Evolutionary conservation across 2,888 invertebrate genomes (phyloP).

Genomic region (Andrena praecox): DNA sequence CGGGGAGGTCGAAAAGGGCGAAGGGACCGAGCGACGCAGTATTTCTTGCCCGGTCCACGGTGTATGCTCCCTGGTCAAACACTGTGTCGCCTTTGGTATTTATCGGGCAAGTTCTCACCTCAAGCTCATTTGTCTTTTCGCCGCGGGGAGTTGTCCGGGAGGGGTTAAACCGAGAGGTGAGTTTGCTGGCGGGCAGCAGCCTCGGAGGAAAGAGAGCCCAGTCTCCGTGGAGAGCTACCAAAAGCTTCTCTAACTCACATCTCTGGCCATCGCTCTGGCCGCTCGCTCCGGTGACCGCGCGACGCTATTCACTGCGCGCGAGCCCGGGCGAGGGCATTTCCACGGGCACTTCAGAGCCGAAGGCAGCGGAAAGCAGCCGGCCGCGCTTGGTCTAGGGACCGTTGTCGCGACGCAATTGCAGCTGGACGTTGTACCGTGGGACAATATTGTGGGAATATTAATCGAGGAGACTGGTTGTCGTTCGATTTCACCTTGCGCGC

Average conservation of each 20-base stretch:
- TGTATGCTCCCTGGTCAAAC: conserved; percentile 83
- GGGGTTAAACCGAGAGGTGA: conserved; percentile 61
- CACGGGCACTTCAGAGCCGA: too few species aligned
- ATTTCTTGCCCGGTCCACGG: conserved; percentile 80
- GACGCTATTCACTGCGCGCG: conserved; percentile 1
- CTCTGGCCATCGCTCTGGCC: conserved; percentile 4
- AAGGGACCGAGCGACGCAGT: conserved; percentile 76
- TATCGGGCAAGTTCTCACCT: conserved; percentile 85
- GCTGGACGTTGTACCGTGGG: background rate
- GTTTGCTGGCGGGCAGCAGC: conserved; percentile 8
- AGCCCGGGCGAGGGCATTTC: background rate
- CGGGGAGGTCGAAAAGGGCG: conserved; percentile 66
- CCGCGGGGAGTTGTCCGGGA: conserved; percentile 77
- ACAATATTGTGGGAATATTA: too few species aligned
- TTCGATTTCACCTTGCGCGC: conserved; percentile 6
- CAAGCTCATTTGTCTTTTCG: conserved; percentile 85
- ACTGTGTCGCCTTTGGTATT: conserved; percentile 85
- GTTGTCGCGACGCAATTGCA: background rate
- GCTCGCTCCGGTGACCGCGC: conserved; percentile 8
- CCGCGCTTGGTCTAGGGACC: background rate
- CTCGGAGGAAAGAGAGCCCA: conserved; percentile 40
- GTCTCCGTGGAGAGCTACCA: conserved; percentile 57
- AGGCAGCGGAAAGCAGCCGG: background rate
- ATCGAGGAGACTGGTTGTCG: background rate
- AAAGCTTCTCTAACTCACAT: conserved; percentile 72